Evolutionary conservation across 2,797 vertebrate genomes (phyloP).

Genomic region (Myotis myotis): DNA sequence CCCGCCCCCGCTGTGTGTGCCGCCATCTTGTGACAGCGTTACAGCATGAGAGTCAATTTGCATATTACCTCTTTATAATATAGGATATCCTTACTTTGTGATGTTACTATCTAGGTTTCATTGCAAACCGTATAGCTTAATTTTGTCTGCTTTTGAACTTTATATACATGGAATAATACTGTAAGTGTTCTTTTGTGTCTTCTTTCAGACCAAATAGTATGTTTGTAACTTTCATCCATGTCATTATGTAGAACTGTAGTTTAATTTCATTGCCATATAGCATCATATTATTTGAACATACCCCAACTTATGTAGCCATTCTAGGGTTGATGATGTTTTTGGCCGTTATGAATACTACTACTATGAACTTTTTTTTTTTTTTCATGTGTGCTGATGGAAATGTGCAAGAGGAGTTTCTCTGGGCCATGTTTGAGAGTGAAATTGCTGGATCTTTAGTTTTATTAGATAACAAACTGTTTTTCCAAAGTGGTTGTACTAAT

Average conservation of each 20-base stretch:
- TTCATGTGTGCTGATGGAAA: background rate
- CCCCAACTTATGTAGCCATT: background rate
- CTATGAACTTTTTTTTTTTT: background rate
- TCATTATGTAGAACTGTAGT: background rate
- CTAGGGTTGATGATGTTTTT: background rate
- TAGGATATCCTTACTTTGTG: background rate
- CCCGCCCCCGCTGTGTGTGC: too few relatives aligned
- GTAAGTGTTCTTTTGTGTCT: background rate
- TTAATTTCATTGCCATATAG: background rate
- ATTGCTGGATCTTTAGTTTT: constrained; percentile 38
- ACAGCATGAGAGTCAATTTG: too few relatives aligned
- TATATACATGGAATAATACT: constrained; percentile 16
- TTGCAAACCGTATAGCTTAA: background rate
- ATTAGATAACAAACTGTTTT: constrained; percentile 18
- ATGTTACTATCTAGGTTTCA: constrained; percentile 9
- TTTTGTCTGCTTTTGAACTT: constrained; percentile 40
- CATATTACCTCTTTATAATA: too few relatives aligned
- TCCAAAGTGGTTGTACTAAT: background rate
- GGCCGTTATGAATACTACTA: background rate
- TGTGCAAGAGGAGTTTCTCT: background rate
- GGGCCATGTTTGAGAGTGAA: background rate
- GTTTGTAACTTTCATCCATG: constrained; percentile 4
- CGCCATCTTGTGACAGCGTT: too few relatives aligned
- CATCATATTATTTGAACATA: background rate
- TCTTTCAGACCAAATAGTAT: constrained; percentile 9